Evolutionary conservation across 2,797 vertebrate genomes (phyloP).

Genomic region (Cossypha niveicapilla): DNA sequence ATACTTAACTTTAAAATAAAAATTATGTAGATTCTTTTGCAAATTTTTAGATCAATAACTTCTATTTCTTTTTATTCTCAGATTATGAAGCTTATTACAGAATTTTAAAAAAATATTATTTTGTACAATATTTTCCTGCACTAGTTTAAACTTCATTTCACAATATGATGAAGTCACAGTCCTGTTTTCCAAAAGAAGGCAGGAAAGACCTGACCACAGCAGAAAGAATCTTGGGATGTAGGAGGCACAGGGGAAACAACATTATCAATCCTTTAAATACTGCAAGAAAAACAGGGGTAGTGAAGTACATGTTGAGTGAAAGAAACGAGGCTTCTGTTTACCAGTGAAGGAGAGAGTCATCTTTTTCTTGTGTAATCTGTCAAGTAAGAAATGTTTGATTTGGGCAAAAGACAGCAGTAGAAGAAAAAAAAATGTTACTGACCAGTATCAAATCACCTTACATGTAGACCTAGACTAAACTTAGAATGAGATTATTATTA

Average conservation of each 20-base stretch:
- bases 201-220: slow-evolving; percentile 36
- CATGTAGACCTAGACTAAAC: neutral
- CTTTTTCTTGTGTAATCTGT: slow-evolving; percentile 1
- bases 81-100: neutral
- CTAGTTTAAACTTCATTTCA: slow-evolving; percentile 33
- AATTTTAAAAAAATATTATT: neutral
- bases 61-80: neutral
- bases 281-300: slow-evolving; percentile 2
- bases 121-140: neutral
- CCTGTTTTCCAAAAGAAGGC: slow-evolving; percentile 28
- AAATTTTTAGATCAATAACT: neutral
- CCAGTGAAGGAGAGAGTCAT: neutral
- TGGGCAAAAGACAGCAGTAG: neutral
- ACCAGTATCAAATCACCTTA: neutral
- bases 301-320: neutral
- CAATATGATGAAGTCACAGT: slow-evolving; percentile 22
- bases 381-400: slow-evolving; percentile 10
- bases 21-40: neutral
- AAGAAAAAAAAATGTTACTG: neutral
- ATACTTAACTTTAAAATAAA: neutral
- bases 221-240: neutral
- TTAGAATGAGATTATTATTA: neutral
- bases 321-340: slow-evolving; percentile 14
- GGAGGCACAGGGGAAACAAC: neutral
- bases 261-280: neutral